These are phyloP conservation scores for human (Homo sapiens) DNA, from an alignment of 2,113 vertebrate genomes.

Conservation along the genomic window DNA sequence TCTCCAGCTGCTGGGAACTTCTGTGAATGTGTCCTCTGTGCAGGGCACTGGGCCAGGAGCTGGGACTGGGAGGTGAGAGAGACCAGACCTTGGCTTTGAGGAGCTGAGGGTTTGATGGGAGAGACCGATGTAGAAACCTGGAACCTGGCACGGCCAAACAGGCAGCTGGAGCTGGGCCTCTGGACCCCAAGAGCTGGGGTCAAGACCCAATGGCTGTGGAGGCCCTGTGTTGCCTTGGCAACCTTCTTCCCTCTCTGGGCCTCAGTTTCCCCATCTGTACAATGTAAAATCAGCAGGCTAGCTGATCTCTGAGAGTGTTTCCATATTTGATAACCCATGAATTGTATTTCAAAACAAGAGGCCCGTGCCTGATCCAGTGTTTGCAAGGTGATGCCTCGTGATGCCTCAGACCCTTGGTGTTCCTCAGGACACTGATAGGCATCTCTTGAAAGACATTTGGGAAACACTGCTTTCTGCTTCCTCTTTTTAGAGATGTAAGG, in stretches of 20 bases:
- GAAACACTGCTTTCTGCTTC: background rate
- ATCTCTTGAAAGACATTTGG: background rate
- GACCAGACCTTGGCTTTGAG: background rate
- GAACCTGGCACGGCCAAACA: accelerated
- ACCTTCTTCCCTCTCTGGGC: background rate
- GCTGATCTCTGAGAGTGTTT: background rate
- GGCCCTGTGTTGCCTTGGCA: background rate
- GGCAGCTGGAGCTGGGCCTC: background rate
- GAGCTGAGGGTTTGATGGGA: background rate
- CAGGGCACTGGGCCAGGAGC: background rate
- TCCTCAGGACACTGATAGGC: background rate
- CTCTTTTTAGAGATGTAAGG: background rate
- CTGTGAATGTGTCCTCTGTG: background rate
- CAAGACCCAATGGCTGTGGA: background rate
- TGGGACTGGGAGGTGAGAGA: background rate
- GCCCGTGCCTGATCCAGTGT: background rate
- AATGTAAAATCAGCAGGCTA: background rate
- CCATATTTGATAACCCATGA: background rate
- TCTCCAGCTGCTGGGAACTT: background rate
- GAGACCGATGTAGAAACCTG: background rate
- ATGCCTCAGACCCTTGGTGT: accelerated
- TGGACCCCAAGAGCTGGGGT: background rate
- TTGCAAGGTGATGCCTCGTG: background rate
- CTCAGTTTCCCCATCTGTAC: background rate
- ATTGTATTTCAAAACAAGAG: background rate